Base-by-base conservation (phyloP, 2,797 vertebrate species). In the Melanotaenia pygmaea region DNA sequence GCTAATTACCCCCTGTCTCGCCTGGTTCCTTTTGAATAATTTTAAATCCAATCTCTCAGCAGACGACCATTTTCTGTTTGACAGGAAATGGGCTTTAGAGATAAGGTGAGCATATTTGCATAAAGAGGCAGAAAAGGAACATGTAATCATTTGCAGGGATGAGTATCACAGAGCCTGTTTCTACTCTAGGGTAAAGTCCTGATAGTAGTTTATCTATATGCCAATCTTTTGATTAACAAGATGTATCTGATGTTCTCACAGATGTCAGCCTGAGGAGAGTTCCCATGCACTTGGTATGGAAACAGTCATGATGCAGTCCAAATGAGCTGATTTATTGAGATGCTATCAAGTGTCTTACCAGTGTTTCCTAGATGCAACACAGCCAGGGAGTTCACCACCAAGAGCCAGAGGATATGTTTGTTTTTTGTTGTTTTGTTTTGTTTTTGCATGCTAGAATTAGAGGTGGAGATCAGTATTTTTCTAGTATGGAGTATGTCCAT, bases 61-160 rank as follows among this genome's bases (percentile, higher is more conserved):
- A 83, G 80, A 90, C 53, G 4, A 83, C 77, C 69, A 76, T 89
- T 93, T 94, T 91, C 88, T 90, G 78, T 79, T 86, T 82, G 79
- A 74, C 77, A 88, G 91, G 88, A 92, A 90, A 90, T 74, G 37
- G 60, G 66, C 76, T 74, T 74, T 28, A 24, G 45, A 86, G 88
- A 92, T 92, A 92, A 90, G 57, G 38, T 54, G 10, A 80, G 59
- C 4, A 24, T 54, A 86, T 93, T 87, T 91, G 88, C 86, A 90
- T 91, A 87, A 86, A 92, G 78, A 90, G 85, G 86, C 80, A 40
- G 71, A 69, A 77, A 38, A 73, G 60, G 66, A 79, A 65, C 35
- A n/a, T 79, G 54, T 88, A 88, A 88, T 90, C 80, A 82, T 77
- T 87, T 76, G 63, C 85, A 83, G 72, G 66, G 79, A 74, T 57